phyloP scores from a whole-genome alignment of 1,140 invertebrate species.

The Venturia canescens region DNA sequence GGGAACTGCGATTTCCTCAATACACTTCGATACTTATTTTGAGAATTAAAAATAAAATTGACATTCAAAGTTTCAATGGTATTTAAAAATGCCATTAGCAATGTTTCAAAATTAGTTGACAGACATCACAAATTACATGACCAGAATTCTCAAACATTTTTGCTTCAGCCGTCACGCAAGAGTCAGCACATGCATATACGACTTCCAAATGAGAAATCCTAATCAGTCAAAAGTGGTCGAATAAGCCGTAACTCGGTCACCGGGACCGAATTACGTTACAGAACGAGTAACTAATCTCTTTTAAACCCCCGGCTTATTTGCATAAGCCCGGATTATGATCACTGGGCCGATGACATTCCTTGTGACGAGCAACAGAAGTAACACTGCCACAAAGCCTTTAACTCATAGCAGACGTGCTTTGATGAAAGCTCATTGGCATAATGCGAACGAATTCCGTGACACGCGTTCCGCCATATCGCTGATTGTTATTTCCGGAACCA shows the following conservation, averaged over 20 bases:
- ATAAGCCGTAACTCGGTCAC: neutral
- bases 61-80: too few relatives aligned
- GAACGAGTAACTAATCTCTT: slow-evolving; percentile 66
- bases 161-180: neutral
- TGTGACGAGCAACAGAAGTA: neutral
- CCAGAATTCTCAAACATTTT: neutral
- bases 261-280: slow-evolving; percentile 24
- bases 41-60: too few relatives aligned
- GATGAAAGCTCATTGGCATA: neutral
- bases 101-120: too few relatives aligned
- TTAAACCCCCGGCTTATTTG: slow-evolving; percentile 60
- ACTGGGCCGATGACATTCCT: slow-evolving; percentile 57
- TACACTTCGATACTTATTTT: too few relatives aligned
- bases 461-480: too few relatives aligned
- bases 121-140: too few relatives aligned
- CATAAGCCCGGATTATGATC: slow-evolving; percentile 64
- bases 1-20: too few relatives aligned
- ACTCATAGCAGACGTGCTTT: neutral
- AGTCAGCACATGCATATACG: neutral
- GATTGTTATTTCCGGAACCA: too few relatives aligned
- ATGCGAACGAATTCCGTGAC: too few relatives aligned
- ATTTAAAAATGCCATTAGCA: too few relatives aligned
- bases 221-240: neutral
- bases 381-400: neutral
- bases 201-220: neutral